These are phyloP conservation scores for Ptychochromis oligacanthus DNA, from an alignment of 2,113 vertebrate genomes.

Conservation along the genomic window DNA sequence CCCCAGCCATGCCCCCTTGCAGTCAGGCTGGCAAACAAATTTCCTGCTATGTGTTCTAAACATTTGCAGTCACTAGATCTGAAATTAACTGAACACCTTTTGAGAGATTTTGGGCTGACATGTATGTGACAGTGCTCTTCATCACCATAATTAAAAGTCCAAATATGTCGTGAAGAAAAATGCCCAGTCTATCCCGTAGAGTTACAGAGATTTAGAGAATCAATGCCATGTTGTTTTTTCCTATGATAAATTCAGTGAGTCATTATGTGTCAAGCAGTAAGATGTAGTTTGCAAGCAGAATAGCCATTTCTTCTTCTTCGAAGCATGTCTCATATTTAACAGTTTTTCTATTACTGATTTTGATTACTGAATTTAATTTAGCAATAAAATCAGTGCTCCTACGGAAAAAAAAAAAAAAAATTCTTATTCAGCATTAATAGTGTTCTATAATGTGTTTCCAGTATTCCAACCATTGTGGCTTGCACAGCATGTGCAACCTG, in stretches of 20 bases:
- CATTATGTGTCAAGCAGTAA: constrained; percentile 22
- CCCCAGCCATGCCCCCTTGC: background rate
- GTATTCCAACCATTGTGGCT: constrained; percentile 16
- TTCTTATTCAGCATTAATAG: constrained; percentile 17
- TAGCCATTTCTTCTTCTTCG: background rate
- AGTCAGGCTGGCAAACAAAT: background rate
- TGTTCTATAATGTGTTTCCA: constrained; percentile 34
- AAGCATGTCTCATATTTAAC: background rate
- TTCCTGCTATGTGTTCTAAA: background rate
- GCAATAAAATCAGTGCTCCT: constrained; percentile 31
- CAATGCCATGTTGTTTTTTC: constrained; percentile 6
- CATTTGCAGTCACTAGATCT: background rate
- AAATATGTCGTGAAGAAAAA: background rate
- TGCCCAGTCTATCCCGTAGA: background rate
- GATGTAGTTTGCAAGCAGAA: background rate
- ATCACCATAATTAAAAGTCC: too few relatives aligned
- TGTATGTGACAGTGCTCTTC: background rate
- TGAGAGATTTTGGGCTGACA: background rate
- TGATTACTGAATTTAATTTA: constrained; percentile 19
- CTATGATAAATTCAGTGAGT: constrained; percentile 34
- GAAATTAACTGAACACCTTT: background rate
- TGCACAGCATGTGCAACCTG: constrained; percentile 57
- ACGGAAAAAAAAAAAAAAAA: background rate
- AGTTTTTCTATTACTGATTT: background rate
- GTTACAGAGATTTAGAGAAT: constrained; percentile 12